Percentiles rank a stretch among this genome's conserved stretches.
phyloP scores from a whole-genome alignment of 2,113 vertebrate species.

The Solenodon paradoxus region DNA sequence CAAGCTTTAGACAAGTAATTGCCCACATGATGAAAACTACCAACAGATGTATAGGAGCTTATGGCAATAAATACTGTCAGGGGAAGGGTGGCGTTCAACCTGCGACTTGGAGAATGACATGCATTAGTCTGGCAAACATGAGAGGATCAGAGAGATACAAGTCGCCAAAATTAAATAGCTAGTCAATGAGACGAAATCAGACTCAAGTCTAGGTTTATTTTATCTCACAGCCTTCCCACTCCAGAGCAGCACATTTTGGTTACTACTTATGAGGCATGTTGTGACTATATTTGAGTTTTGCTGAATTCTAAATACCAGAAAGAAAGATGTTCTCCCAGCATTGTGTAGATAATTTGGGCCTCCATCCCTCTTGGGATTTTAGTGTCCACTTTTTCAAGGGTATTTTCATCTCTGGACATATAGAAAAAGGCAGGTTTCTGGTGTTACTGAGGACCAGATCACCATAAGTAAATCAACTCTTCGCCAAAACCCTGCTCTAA shows the following conservation, averaged over 20 bases:
- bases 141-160: neutral
- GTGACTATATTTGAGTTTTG: neutral
- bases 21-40: neutral
- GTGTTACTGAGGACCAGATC: neutral
- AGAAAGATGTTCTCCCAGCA: neutral
- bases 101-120: neutral
- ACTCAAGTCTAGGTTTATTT: neutral
- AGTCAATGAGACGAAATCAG: neutral
- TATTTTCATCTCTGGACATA: neutral
- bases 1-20: neutral
- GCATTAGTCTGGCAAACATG: neutral
- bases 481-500: neutral
- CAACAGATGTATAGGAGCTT: neutral
- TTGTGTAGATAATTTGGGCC: neutral
- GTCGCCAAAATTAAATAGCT: neutral
- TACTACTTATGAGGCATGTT: neutral
- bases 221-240: neutral
- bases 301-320: neutral
- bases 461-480: neutral
- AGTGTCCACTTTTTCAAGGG: neutral
- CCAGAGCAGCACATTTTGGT: neutral
- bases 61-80: neutral
- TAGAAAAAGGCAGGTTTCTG: neutral
- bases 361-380: neutral
- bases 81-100: neutral